A percentile compares a stretch with the other conserved stretches of the same genome.
Evolutionary conservation across 2,888 invertebrate species (phyloP).

Genomic region (Acanthosoma haemorrhoidale): DNA sequence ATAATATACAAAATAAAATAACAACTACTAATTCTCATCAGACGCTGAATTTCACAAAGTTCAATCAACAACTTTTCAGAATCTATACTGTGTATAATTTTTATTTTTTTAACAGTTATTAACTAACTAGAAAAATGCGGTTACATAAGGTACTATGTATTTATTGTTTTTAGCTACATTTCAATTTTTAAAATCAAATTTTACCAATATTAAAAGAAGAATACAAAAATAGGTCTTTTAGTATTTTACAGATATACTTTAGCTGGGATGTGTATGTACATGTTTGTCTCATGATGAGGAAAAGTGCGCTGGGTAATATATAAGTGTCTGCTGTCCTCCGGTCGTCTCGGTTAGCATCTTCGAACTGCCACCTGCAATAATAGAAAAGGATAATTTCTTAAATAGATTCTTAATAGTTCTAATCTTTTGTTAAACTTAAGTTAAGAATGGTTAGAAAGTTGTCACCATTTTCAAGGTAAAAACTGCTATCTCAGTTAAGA

Average conservation of each 20-base stretch:
- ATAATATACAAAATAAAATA: conserved; percentile 9
- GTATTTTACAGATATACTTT: not conserved
- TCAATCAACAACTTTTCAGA: no score
- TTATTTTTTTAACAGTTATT: no score
- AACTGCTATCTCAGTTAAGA: no score
- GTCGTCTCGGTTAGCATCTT: conserved; percentile 10
- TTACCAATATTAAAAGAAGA: not conserved
- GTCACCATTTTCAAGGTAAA: no score
- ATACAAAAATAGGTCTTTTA: conserved; percentile 1
- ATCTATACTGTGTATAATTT: no score
- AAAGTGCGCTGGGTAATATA: conserved; percentile 22
- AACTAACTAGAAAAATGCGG: no score
- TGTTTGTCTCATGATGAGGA: conserved; percentile 6
- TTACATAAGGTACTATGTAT: no score
- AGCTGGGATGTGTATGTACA: not conserved
- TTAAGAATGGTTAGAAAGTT: no score
- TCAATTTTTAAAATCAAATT: no score
- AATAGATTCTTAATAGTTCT: not conserved
- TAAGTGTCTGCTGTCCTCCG: conserved; percentile 12
- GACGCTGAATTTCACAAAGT: no score
- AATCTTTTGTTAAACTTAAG: no score
- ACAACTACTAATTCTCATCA: not conserved
- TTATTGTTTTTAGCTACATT: no score
- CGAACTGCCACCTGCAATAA: conserved; percentile 16
- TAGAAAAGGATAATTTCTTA: not conserved